phyloP scores from a whole-genome alignment of 2,888 invertebrate species.

The Pristionchus mayeri region DNA sequence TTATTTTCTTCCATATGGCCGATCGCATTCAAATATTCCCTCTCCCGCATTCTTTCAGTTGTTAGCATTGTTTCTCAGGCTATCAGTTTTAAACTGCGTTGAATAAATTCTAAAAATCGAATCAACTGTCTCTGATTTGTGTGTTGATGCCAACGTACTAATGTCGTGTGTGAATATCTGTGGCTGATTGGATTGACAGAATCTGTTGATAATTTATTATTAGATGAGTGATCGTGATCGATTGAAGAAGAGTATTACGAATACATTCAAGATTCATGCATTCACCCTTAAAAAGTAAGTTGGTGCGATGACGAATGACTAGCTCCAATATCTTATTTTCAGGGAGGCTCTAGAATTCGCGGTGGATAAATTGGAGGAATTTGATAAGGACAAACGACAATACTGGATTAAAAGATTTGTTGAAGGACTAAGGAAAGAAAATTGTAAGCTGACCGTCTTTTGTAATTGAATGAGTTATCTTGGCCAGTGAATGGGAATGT shows the following conservation, averaged over 20 bases:
- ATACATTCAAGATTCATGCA: slow-evolving; percentile 45
- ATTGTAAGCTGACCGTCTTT: slow-evolving; percentile 54
- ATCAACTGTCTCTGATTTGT: not conserved
- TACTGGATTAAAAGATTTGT: slow-evolving; percentile 62
- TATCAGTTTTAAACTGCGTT: slow-evolving; percentile 28
- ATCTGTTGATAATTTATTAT: not conserved
- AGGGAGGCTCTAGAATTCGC: slow-evolving; percentile 62
- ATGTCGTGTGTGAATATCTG: not conserved
- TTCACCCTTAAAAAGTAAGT: slow-evolving; percentile 49
- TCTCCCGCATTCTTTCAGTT: not conserved
- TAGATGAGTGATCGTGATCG: slow-evolving; percentile 42
- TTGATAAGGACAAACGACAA: slow-evolving; percentile 57
- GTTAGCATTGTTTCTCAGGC: not conserved
- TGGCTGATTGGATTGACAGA: not conserved
- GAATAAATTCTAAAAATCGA: not conserved
- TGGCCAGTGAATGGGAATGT: slow-evolving; percentile 21
- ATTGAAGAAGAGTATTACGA: slow-evolving; percentile 36
- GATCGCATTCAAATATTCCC: not conserved
- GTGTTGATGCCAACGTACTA: not conserved
- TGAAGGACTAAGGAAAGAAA: slow-evolving; percentile 63
- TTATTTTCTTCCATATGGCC: not conserved
- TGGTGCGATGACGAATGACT: not conserved
- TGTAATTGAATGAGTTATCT: not conserved
- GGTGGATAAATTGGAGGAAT: slow-evolving; percentile 54
- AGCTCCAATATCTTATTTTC: not conserved